Base-by-base conservation (phyloP, 2,113 vertebrate species). In the Gavia stellata region DNA sequence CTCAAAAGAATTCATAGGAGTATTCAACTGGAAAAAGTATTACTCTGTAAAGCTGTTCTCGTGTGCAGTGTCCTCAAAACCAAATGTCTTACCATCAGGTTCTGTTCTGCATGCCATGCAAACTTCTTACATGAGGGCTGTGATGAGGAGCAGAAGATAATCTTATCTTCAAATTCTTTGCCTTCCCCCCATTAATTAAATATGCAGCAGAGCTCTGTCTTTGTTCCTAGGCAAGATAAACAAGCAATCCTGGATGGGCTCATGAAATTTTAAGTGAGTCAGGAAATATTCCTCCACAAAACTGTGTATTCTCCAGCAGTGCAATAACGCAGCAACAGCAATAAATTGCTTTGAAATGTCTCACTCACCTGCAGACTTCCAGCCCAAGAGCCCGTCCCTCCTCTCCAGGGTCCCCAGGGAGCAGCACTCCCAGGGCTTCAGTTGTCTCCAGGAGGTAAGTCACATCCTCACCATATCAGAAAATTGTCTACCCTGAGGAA, bases 131-230 rank as follows among this genome's bases (percentile, higher is more conserved):
- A 31, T 15, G 42, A 79, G 16, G 23, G 3, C 15, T 87, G 34
- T 63, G 77, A 94, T 55, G 20, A 68, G 20, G n/a, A 74, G 52
- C 42, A 71, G 61, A 82, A 94, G 82, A 92, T 92, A 95, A 92
- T 12, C 13, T 91, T 92, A 94, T 72, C 80, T 88, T 52, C 38
- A 88, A 94, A 94, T 83, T 88, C 80, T 94, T 94, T 92, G 38
- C 80, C 58, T 92, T 67, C 36, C 14, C 31, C 38, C 24, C 42
- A 47, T 52, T 92, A 83, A 95, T 81, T 88, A 95, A 83, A 86
- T 73, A 86, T 61, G 45, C 67, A 73, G 24, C 59, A 83, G 67
- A 86, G 63, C 20, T 86, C 62, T 56, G 14, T 49, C 63, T 81
- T 68, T 12, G n/a, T 91, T 94, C 40, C 58, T 56, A 86, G 67